Evolutionary conservation across 2,113 vertebrate species (phyloP), one percentile per base, ranked within the genome.

Genomic region (Pristiophorus japonicus): DNA sequence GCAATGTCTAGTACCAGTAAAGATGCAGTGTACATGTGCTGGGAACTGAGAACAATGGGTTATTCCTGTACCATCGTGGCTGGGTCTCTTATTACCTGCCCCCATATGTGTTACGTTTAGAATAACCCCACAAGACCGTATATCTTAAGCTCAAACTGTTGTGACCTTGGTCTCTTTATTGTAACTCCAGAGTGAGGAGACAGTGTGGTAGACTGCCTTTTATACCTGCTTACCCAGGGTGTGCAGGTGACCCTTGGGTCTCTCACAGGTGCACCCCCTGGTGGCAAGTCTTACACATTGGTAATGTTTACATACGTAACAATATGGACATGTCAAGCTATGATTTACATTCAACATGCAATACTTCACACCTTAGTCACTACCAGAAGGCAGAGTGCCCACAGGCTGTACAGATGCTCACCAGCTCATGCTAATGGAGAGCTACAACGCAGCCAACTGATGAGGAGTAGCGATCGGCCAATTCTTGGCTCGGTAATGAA

Each of bases 391-490:
- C 62, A 63, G n/a, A 92, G 88, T 63, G 55, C 88, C 42, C 59
- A 22, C 59, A 63, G 88, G 20, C 59, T 63, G 16, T 92, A 63
- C 88, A 92, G 88, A 92, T 92, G 88, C 88, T 92, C 88, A 22
- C 4, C 59, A 38, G 88, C 62, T 81, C n/a, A 20, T 81, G 20
- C 12, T 81, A 38, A 5, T 81, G 75, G 75, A 12, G 75, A 81
- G 4, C 75, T 42, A 11, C 12, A 12, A 81, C 75, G 42, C 75
- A 42, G 75, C 75, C 2, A 14, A 81, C 75, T 42, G 75, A 14
- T 1, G 18, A 62, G 88, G 16, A 92, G 65, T 65, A n/a, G 55
- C 63, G 65, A 20, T 65, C 16, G 59, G 59, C 34, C 59, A 38
- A 7, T 38, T 62, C 59, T 91, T 20, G 51, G 1, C 30, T 91